Percentiles rank a stretch among this genome's conserved stretches.
phyloP scores from a whole-genome alignment of 2,113 vertebrate genomes.

The Ellobius talpinus region DNA sequence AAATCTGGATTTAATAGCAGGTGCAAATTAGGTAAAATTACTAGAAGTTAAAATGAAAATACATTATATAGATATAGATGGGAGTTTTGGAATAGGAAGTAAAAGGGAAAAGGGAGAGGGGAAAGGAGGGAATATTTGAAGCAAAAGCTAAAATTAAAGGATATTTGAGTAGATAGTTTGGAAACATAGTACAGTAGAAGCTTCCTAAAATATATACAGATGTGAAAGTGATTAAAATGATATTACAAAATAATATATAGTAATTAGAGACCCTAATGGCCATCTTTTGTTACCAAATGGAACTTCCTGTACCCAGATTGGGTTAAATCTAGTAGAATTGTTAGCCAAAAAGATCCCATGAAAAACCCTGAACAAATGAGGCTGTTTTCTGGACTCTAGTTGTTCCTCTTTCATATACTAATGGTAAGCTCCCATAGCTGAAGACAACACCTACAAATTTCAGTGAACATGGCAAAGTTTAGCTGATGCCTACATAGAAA shows the following conservation, averaged over 20 bases:
- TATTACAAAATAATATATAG: not conserved
- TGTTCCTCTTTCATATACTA: not conserved
- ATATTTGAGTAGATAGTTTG: not conserved
- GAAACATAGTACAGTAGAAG: not conserved
- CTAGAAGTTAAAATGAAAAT: not conserved
- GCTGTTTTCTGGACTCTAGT: not conserved
- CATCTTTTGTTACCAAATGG: not conserved
- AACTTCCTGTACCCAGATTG: not conserved
- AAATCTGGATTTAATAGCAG: constrained; percentile 36
- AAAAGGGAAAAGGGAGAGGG: not conserved
- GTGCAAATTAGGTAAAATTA: constrained; percentile 59
- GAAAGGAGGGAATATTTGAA: not conserved
- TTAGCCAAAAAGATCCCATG: not conserved
- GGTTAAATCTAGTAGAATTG: not conserved
- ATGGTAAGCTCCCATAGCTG: no score
- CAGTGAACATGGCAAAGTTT: not conserved
- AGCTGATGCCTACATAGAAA: not conserved
- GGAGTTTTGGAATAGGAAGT: not conserved
- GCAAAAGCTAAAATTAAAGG: not conserved
- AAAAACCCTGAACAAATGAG: not conserved
- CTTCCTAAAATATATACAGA: not conserved
- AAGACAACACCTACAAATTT: not conserved
- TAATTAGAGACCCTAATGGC: not conserved
- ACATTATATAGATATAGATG: no score
- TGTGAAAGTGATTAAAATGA: not conserved